phyloP scores from a whole-genome alignment of 2,888 invertebrate species.

The Nowickia ferox region DNA sequence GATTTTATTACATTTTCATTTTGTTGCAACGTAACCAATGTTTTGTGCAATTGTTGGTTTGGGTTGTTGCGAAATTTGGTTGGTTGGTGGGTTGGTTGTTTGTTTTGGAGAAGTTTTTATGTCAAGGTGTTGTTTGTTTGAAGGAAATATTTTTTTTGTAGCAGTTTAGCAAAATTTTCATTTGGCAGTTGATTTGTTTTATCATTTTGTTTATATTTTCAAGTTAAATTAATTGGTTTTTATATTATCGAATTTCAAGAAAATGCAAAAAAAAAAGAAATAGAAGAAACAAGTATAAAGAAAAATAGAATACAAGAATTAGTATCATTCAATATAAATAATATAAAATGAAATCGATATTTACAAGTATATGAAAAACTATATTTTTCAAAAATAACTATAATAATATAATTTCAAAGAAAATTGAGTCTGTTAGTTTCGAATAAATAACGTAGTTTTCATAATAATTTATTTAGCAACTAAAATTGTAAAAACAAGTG shows the following conservation, averaged over 20 bases:
- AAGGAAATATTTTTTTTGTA: conserved; percentile 22
- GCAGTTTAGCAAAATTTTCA: conserved; percentile 43
- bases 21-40: conserved; percentile 51
- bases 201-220: conserved; percentile 33
- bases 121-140: conserved; percentile 59
- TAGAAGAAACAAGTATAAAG: conserved; percentile 57
- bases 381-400: neutral
- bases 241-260: conserved; percentile 26
- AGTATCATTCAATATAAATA: conserved; percentile 45
- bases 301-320: conserved; percentile 49
- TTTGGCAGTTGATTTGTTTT: conserved; percentile 48
- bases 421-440: too few relatives aligned
- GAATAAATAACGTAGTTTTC: too few relatives aligned
- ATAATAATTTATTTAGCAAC: too few relatives aligned
- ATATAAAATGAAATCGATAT: conserved; percentile 49
- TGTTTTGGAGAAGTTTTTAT: conserved; percentile 48
- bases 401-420: neutral
- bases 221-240: conserved; percentile 32
- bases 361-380: neutral
- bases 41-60: conserved; percentile 58
- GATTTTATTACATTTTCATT: conserved; percentile 48
- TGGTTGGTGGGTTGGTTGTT: conserved; percentile 33
- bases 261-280: conserved; percentile 43
- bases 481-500: too few relatives aligned
- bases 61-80: conserved; percentile 35